Evolutionary conservation across 92 coral and sea anemone genomes (phyloP).

Genomic region (Meandrina meandrites): DNA sequence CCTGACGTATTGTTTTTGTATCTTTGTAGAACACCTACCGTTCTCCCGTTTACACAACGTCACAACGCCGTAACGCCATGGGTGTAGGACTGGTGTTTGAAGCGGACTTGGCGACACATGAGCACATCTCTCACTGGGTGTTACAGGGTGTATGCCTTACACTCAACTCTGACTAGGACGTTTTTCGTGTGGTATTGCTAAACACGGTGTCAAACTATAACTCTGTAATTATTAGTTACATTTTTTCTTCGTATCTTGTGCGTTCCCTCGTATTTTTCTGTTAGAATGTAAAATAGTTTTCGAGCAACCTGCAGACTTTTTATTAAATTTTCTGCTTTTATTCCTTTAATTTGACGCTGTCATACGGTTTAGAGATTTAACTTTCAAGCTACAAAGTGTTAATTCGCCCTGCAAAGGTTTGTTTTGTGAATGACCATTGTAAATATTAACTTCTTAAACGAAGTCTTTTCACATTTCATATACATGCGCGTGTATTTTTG

Average conservation of each 20-base stretch:
- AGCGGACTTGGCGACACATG: slow-evolving; percentile 92
- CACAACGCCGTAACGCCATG: slow-evolving; percentile 99
- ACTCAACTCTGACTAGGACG: slow-evolving; percentile 85
- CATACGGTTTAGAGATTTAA: background rate
- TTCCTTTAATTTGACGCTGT: background rate
- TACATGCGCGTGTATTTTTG: background rate
- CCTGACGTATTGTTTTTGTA: background rate
- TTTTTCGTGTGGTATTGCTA: background rate
- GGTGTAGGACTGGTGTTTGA: slow-evolving; percentile 98
- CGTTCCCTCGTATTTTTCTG: background rate
- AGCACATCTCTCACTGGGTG: slow-evolving; percentile 98
- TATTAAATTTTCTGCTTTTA: background rate
- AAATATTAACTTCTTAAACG: background rate
- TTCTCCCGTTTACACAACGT: slow-evolving; percentile 97
- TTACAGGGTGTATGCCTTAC: slow-evolving; percentile 99
- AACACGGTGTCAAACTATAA: background rate
- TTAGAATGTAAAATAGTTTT: background rate
- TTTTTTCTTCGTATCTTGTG: background rate
- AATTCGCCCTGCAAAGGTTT: background rate
- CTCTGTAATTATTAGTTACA: background rate
- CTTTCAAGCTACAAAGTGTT: background rate
- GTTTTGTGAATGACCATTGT: background rate
- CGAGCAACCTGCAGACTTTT: background rate
- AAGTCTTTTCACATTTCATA: background rate
- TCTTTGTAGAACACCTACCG: slow-evolving; percentile 89